Conservation (phyloP, 1,140 invertebrate genomes). For the Agrypnia vestita region DNA sequence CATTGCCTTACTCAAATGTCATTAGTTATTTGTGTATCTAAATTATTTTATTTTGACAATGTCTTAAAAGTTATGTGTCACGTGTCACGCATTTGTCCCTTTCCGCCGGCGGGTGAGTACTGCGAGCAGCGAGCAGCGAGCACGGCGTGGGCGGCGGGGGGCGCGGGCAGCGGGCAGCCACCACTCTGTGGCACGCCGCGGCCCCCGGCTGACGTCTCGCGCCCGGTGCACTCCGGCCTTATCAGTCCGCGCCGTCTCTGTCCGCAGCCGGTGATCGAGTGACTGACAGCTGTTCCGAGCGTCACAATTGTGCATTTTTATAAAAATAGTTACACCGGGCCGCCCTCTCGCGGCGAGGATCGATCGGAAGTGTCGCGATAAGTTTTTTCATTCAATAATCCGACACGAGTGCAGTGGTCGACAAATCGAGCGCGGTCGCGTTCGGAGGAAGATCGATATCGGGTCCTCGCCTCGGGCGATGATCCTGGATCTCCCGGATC, state of each 20-base stretch:
- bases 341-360: too few species aligned
- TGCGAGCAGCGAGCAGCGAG: background rate
- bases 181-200: conserved; percentile 26
- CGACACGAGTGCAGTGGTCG: background rate
- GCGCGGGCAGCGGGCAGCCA: background rate
- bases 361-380: too few species aligned
- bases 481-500: background rate
- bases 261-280: conserved; percentile 20
- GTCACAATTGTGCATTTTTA: conserved; percentile 12
- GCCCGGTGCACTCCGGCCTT: conserved; percentile 14
- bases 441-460: background rate
- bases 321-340: too few species aligned
- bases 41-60: too few species aligned
- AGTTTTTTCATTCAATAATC: conserved; percentile 4
- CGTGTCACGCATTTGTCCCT: background rate
- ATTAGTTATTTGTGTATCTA: too few species aligned
- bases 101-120: conserved; percentile 15
- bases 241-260: background rate
- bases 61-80: too few species aligned
- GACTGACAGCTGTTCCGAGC: conserved; percentile 29
- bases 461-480: conserved; percentile 9
- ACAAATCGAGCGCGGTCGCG: background rate
- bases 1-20: too few species aligned
- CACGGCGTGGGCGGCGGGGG: background rate
- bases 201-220: conserved; percentile 24